Base-by-base conservation (phyloP, 1,140 invertebrate genomes). In the Cardiocondyla obscurior region DNA sequence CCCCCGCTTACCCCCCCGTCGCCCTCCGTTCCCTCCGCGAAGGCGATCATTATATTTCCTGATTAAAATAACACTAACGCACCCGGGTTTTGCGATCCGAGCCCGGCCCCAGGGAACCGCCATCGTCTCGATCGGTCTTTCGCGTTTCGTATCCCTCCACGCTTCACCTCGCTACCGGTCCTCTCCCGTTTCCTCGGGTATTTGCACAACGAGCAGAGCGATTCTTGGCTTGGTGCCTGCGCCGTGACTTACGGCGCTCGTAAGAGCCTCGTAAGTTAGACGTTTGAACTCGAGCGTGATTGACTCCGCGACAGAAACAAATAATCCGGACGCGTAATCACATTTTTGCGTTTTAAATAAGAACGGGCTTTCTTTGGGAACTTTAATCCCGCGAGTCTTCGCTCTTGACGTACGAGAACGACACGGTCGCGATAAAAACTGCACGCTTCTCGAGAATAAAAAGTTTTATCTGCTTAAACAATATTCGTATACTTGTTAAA, bases 21-120 rank as follows among this genome's bases (percentile, higher is more conserved):
- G 58, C 60, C 57, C 39, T 73, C 14, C 70, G 60, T 14, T 57
- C 58, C 58, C 51, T n/a, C 53, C 19, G 64, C 57, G 42, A 58
- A 55, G 36, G 44, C 65, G 81, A 89, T 90, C 85, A 89, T 90
- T 90, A 88, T 88, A 86, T 85, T 88, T 89, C 70, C 82, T 82
- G 82, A 90, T 87, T 84, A 86, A 88, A 90, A 89, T 89, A 89
- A 89, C 85, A 64, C 62, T 82, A 85, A 85, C 77, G 70, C 57
- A 53, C 73, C 36, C 10, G 39, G 42, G 51, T 85, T 82, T 82
- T 58, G 55, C 76, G 33, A 86, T 83, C 67, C 49, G 44, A 55
- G 73, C 58, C 42, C 58, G 74, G 51, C 57, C 28, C 67, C 7
- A 53, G 30, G 33, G 30, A 77, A 39, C 46, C 60, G 46, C 85